Conservation (phyloP, 2,888 invertebrate species). For the Chymomyza amoena region DNA sequence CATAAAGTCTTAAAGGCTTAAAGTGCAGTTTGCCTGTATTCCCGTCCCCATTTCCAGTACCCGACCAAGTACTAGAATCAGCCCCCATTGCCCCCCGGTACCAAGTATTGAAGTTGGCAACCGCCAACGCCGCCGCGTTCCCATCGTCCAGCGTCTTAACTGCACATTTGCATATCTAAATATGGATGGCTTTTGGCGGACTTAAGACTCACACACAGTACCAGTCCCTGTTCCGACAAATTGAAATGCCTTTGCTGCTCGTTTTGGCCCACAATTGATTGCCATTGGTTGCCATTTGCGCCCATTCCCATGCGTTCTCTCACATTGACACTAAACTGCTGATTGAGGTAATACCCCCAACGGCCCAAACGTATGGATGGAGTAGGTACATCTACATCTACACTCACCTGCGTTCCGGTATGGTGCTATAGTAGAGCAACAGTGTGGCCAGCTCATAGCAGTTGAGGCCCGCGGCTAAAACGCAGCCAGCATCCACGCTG, state of each 20-base stretch:
- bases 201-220: slow-evolving; percentile 40
- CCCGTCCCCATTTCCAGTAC: slow-evolving; percentile 26
- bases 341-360: slow-evolving; percentile 32
- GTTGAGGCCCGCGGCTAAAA: slow-evolving; percentile 81
- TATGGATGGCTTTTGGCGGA: slow-evolving; percentile 58
- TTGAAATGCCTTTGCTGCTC: slow-evolving; percentile 54
- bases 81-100: slow-evolving; percentile 44
- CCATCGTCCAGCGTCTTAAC: slow-evolving; percentile 51
- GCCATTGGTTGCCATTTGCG: slow-evolving; percentile 37
- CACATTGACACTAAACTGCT: slow-evolving; percentile 57
- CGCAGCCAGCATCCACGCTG: slow-evolving; percentile 83
- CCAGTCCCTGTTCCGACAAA: slow-evolving; percentile 36
- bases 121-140: background rate
- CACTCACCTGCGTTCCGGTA: slow-evolving; percentile 83
- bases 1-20: slow-evolving; percentile 63
- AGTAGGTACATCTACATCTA: no score
- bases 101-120: background rate
- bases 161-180: slow-evolving; percentile 73
- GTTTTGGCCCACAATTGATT: slow-evolving; percentile 5
- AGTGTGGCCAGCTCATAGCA: slow-evolving; percentile 85
- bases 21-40: slow-evolving; percentile 38
- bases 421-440: slow-evolving; percentile 85
- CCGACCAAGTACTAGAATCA: slow-evolving; percentile 48
- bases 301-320: slow-evolving; percentile 69
- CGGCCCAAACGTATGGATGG: slow-evolving; percentile 18